These are phyloP conservation scores for Alauda arvensis DNA, from an alignment of 2,797 vertebrate species.

Conservation along the genomic window DNA sequence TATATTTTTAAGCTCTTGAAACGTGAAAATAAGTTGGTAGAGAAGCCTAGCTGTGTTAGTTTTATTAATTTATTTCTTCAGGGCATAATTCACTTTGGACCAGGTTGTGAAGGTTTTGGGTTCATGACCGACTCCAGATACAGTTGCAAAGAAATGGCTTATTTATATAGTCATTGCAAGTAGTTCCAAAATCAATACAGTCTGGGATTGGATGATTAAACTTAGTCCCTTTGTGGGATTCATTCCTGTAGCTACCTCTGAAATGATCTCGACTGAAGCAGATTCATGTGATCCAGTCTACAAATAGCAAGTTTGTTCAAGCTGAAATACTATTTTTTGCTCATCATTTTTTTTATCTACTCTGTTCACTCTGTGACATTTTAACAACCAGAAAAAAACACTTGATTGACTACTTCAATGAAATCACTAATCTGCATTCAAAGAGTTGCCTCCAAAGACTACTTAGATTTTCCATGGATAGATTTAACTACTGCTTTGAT, in stretches of 20 bases:
- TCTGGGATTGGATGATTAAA: constrained; percentile 86
- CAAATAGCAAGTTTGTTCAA: constrained; percentile 76
- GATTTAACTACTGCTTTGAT: constrained; percentile 63
- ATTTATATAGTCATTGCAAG: constrained; percentile 87
- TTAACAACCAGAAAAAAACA: constrained; percentile 59
- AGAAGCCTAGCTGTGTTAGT: constrained; percentile 79
- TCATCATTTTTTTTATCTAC: constrained; percentile 67
- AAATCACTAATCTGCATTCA: constrained; percentile 70
- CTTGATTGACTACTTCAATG: constrained; percentile 71
- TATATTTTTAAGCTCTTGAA: constrained; percentile 86
- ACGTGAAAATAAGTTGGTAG: constrained; percentile 84
- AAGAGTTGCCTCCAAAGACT: constrained; percentile 60
- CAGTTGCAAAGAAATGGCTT: constrained; percentile 83
- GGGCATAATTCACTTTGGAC: constrained; percentile 82
- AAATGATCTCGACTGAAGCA: constrained; percentile 72
- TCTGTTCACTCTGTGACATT: constrained; percentile 70
- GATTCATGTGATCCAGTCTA: constrained; percentile 74
- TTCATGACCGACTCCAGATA: constrained; percentile 82
- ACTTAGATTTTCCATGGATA: constrained; percentile 60
- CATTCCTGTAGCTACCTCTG: constrained; percentile 74
- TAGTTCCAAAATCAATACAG: constrained; percentile 84
- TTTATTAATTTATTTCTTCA: constrained; percentile 87
- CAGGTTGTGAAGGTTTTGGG: constrained; percentile 82
- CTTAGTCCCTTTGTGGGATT: constrained; percentile 81
- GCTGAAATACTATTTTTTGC: constrained; percentile 73